Evolutionary conservation across 2,888 invertebrate species (phyloP).

Genomic region (Netelia fuscicornis): DNA sequence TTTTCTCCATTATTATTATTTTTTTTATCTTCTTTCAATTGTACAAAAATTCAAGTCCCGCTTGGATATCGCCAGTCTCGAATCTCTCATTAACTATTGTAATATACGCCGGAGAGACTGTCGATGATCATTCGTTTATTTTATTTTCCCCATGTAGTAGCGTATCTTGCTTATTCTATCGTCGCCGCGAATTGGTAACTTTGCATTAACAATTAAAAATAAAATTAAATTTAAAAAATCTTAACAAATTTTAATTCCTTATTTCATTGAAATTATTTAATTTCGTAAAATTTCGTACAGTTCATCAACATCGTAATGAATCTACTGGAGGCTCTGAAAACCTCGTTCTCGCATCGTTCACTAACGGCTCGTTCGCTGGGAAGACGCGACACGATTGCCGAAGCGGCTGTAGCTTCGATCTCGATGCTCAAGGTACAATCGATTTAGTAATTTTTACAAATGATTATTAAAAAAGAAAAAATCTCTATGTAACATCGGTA

Average conservation of each 20-base stretch:
- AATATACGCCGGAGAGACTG: constrained; percentile 37
- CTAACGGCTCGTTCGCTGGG: constrained; percentile 94
- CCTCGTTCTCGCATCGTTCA: constrained; percentile 96
- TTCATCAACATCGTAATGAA: constrained; percentile 97
- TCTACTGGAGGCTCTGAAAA: constrained; percentile 95
- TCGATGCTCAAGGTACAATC: constrained; percentile 91
- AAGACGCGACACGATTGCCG: constrained; percentile 94
- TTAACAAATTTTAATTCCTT: too few species aligned
- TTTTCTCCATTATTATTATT: constrained; percentile 13
- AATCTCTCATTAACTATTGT: constrained; percentile 33
- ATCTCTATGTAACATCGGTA: neutral
- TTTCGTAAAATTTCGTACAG: constrained; percentile 84
- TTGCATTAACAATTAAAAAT: too few species aligned
- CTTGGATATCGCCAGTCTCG: neutral
- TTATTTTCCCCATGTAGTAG: neutral
- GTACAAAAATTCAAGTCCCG: constrained; percentile 55
- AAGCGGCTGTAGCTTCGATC: constrained; percentile 95
- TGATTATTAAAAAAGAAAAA: neutral
- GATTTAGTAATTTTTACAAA: neutral
- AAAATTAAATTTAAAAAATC: too few species aligned
- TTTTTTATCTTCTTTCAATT: constrained; percentile 24
- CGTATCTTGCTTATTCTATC: neutral
- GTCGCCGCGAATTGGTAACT: neutral
- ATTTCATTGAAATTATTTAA: constrained; percentile 19
- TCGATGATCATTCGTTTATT: constrained; percentile 3